Base-by-base conservation (phyloP, 1,140 invertebrate genomes). In the Amyelois transitella region DNA sequence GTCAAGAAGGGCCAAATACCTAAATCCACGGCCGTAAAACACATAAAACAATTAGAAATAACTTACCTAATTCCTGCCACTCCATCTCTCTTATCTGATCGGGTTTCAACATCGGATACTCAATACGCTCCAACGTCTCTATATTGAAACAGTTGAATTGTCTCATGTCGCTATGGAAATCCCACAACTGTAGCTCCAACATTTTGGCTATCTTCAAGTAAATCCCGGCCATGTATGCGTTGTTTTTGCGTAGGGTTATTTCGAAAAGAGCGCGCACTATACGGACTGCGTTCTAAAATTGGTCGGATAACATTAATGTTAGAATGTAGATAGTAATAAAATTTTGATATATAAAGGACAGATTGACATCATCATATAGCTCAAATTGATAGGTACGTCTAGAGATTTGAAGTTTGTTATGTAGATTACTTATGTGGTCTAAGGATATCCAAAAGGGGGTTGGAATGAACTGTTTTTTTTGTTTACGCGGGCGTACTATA, bases 221-320 rank as follows among this genome's bases (percentile, higher is more conserved):
- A 21, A 96, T 86, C 0, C 92, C 93, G 0, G 98, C 93, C 90
- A 99, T 92, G 44, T 97, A 90, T 0, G 98, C 93, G 90, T 97
- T 98, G 66, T 96, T 96, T 69, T 94, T 94, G 38, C 95, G 91
- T 6, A 99, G 81, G 4, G 95, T 95, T 63, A 99, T 96, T 75
- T 99, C 98, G 86, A 99, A 99, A 20, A 99, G 85, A 0, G 97
- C 97, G 49, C 98, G 90, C 8, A 94, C 92, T 62, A 99, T 97
- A 60, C 98, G 90, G 0, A 93, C 92, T 28, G 96, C 94, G 84
- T 99, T 99, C 93, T 98, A 85, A 49, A 66, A 60, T 51, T 55
- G 1, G 7, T 38, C 32, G 32, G 32, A 14, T 38, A 38, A 14
- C 32, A n/a, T 38, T 38, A 14, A 18, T 22, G 8, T 53, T 24